A percentile compares a stretch with the other conserved stretches of the same genome.
Evolutionary conservation across 2,113 vertebrate species (phyloP).

Genomic region (Oxygymnocypris stewartii): DNA sequence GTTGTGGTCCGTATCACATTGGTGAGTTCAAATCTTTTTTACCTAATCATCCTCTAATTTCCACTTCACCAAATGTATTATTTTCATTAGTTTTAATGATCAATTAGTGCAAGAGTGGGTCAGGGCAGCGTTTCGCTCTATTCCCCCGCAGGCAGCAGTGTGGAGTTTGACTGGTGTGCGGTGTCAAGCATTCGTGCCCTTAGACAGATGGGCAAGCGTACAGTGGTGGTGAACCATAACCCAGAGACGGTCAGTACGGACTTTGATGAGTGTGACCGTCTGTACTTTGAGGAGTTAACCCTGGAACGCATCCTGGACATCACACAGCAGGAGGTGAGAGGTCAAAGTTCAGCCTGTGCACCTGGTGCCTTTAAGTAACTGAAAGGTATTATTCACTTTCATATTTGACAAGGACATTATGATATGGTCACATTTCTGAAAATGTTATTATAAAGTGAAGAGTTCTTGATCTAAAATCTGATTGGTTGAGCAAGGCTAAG

Average conservation of each 20-base stretch:
- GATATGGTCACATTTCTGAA: not conserved
- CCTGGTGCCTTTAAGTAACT: constrained; percentile 15
- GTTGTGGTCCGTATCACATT: constrained; percentile 95
- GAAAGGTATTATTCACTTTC: constrained; percentile 9
- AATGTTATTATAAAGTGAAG: not conserved
- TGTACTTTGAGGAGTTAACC: constrained; percentile 96
- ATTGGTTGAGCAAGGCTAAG: not conserved
- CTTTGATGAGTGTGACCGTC: constrained; percentile 96
- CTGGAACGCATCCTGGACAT: constrained; percentile 94
- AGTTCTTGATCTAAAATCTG: not conserved
- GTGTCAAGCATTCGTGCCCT: constrained; percentile 91
- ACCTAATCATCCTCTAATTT: not conserved
- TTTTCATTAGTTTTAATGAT: constrained; percentile 39
- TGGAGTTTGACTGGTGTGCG: constrained; percentile 97
- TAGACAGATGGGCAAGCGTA: constrained; percentile 86
- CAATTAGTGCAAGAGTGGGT: constrained; percentile 30
- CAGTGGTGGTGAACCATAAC: constrained; percentile 94
- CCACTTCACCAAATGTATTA: not conserved
- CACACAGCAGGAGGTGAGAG: constrained; percentile 87
- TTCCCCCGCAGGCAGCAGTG: constrained; percentile 86
- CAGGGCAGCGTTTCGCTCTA: not conserved
- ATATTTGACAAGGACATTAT: constrained; percentile 20
- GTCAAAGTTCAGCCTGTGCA: constrained; percentile 3
- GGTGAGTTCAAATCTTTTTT: constrained; percentile 74
- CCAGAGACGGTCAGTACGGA: constrained; percentile 97